These are phyloP conservation scores for Pteruthius melanotis DNA, from an alignment of 2,113 vertebrate genomes.

Conservation along the genomic window DNA sequence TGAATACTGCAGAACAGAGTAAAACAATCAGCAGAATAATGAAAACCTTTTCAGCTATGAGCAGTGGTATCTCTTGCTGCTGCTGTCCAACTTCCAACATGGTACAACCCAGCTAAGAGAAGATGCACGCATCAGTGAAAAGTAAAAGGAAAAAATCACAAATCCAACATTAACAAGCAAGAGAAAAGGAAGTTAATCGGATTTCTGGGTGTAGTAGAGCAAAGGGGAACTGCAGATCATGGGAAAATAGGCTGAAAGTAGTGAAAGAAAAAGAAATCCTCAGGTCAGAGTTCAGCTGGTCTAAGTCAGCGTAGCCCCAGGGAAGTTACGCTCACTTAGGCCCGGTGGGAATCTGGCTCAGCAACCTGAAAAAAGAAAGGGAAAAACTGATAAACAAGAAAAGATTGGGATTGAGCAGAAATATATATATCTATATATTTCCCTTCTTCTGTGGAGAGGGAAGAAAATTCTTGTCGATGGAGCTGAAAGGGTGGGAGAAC, in stretches of 20 bases:
- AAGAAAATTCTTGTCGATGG: not conserved
- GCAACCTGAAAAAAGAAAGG: constrained; percentile 48
- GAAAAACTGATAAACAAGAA: constrained; percentile 24
- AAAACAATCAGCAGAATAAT: not conserved
- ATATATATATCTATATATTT: not conserved
- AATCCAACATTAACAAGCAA: not conserved
- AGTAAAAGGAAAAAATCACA: not conserved
- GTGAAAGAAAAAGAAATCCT: constrained; percentile 7
- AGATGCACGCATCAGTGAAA: not conserved
- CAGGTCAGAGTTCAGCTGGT: constrained; percentile 20
- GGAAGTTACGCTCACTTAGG: constrained; percentile 52
- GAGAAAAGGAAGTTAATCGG: not conserved
- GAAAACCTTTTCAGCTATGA: not conserved
- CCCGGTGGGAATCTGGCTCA: constrained; percentile 26
- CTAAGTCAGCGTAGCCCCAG: constrained; percentile 34
- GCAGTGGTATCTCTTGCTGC: not conserved
- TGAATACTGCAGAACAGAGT: not conserved
- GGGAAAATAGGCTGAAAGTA: not conserved
- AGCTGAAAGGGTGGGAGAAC: not conserved
- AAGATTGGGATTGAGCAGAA: not conserved
- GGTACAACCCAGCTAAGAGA: not conserved
- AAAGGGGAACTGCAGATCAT: not conserved
- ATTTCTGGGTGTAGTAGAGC: not conserved
- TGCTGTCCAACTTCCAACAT: not conserved
- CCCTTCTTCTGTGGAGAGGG: not conserved